Evolutionary conservation across 2,888 invertebrate species (phyloP), one percentile per base, ranked within the genome.

Genomic region (Entomobrya multifasciata): DNA sequence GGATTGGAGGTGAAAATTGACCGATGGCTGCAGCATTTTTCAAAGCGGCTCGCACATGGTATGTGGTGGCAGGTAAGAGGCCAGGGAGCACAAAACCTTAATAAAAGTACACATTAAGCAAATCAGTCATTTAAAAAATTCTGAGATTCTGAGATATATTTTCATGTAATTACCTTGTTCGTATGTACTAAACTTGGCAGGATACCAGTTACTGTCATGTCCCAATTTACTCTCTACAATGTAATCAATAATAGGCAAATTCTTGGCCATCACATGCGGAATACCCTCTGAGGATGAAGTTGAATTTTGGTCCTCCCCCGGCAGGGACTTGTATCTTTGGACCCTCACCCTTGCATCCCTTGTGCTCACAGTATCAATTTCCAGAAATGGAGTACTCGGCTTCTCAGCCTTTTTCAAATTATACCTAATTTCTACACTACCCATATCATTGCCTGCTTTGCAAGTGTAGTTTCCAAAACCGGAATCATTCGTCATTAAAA

Each of bases 21-120:
- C 88, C 88, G 6, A 47, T 41, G 13, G 87, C 85, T 5, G 87
- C 77, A 5, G 87, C 85, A 41, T 87, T 88, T 83, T 72, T 85
- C 15, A 88, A 49, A 27, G 87, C 87, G n/a, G 88, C 87, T 78
- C 88, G 27, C n/a, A 88, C 86, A 65, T 88, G 88, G 52, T 88
- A 88, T 0, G 85, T 79, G 20, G 88, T 88, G 30, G 85, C 85
- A 36, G 88, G 87, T 0, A 87, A 65, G 6, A 88, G 76, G 27
- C 81, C 80, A 52, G 76, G 76, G 0, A 88, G 76, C 11, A 88
- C 83, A 55, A 88, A 88, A 11, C 88, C 88, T 88, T 30, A 47
- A 11, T 15, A 13, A 41, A n/a, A n/a, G n/a, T n/a, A n/a, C n/a
- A n/a, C n/a, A n/a, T n/a, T n/a, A n/a, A n/a, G n/a, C n/a, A n/a